Base-by-base conservation (phyloP, 2,113 vertebrate species). In the Scophthalmus maximus region DNA sequence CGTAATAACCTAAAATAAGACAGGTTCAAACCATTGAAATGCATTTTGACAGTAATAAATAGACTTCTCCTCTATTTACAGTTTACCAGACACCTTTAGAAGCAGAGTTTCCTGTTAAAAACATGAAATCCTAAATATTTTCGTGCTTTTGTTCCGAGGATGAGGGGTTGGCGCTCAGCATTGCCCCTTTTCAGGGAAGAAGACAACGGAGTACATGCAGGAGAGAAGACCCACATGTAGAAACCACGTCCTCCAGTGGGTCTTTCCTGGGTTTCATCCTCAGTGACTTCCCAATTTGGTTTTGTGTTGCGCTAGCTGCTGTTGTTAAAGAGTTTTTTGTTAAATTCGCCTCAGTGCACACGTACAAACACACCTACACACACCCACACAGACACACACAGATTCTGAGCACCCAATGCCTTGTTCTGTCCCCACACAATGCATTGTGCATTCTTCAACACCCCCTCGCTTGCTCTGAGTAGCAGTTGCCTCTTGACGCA, bases 371-470 rank as follows among this genome's bases (percentile, higher is more conserved):
- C 66, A 78, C 69, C 76, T 26, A 72, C 29, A 68, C 26, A 30
- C 55, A 57, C 51, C 57, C 68, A 44, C 70, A 74, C 63, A 57
- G 25, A 69, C 46, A 79, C 68, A 83, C 73, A 86, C 38, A 83
- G 60, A 79, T 76, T 82, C 80, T 61, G 79, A 87, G 87, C 79
- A 86, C 72, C 85, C 61, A 17, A 75, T 83, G 52, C 65, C 55
- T 73, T 76, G 68, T 77, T 81, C 32, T 63, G 63, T 83, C 66
- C 61, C 52, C 57, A 62, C 93, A 85, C 18, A 81, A 90, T 36
- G 89, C 93, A 92, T 81, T 91, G 91, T 81, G 72, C 91, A 90
- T 92, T 82, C 78, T 83, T 87, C 88, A 81, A 65, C 68, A 82
- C 68, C 67, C 62, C 88, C 56, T 67, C 72, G 83, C 40, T 67